A percentile compares a stretch with the other conserved stretches of the same genome.
These are phyloP conservation scores for Pollenia labialis DNA, from an alignment of 2,888 invertebrate genomes.

Conservation along the genomic window DNA sequence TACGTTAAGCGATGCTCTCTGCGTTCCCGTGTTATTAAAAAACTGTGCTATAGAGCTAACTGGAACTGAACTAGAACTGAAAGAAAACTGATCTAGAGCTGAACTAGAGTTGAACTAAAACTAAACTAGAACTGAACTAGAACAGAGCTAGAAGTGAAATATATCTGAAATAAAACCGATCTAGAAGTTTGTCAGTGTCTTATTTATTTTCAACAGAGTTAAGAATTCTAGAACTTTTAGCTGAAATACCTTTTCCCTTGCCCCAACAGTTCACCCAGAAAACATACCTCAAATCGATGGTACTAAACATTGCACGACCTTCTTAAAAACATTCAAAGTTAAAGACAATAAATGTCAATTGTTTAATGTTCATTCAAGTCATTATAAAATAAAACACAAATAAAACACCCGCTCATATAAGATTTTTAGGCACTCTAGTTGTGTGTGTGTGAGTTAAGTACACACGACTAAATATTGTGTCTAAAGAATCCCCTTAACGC, in stretches of 20 bases:
- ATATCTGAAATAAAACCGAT: no score
- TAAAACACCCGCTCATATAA: slow-evolving; percentile 54
- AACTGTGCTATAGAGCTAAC: no score
- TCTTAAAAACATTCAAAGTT: slow-evolving; percentile 57
- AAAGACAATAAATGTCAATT: slow-evolving; percentile 72
- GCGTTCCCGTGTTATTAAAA: no score
- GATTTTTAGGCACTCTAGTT: slow-evolving; percentile 28
- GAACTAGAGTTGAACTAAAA: no score
- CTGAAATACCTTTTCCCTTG: not conserved
- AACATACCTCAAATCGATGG: slow-evolving; percentile 54
- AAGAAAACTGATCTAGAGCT: no score
- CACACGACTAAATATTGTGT: slow-evolving; percentile 47
- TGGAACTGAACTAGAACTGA: no score
- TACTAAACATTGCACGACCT: slow-evolving; percentile 64
- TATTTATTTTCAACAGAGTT: not conserved
- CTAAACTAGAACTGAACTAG: no score
- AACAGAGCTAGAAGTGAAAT: no score
- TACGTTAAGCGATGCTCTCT: no score
- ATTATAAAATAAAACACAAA: slow-evolving; percentile 16
- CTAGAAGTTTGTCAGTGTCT: no score
- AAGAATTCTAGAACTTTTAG: not conserved
- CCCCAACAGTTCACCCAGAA: not conserved
- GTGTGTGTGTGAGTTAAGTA: slow-evolving; percentile 9
- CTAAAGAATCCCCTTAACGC: slow-evolving; percentile 78
- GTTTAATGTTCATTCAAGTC: slow-evolving; percentile 56